Base-by-base conservation (phyloP, 1,140 invertebrate species). In the Aphidius gifuensis region DNA sequence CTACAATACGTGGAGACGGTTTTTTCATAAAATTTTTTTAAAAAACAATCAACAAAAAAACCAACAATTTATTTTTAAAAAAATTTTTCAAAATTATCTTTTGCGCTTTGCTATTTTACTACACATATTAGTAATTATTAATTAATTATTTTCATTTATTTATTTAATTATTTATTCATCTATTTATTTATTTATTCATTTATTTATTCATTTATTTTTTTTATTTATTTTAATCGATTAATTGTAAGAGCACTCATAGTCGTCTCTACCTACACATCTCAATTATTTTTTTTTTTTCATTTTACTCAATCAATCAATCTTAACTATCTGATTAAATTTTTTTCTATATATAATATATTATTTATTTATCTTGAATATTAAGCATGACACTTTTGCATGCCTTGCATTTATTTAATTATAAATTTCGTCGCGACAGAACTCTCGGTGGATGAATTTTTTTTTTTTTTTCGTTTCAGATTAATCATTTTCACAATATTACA, bases 11-110 rank as follows among this genome's bases (percentile, higher is more conserved):
- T 74, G 75, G 75, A 75, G 66, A 75, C 74, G 73, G 70, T 61
- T 68, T 42, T 55, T 60, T 53, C 38, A 80, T 81, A 81, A 80
- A 81, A 76, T 80, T 76, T 80, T 80, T 77, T 1, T 75, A 48
- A 75, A 81, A 65, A 79, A 80, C 77, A 76, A 80, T 77, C 54
- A 81, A 77, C 75, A 62, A 68, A 81, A 80, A 72, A 80, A 80
- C 79, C 70, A 60, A 55, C 68, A 68, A 66, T 60, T n/a, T 55
- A 39, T 61, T 8, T 61, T 38, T 46, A 38, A 43, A 43, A 44
- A 9, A 6, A 54, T 61, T 61, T 51, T 45, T 5, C 5, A 49
- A 58, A 44, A 45, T 56, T 56, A 48, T 56, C 56, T 32, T n/a
- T 16, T 49, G 48, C 45, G 55, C 55, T 16, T 7, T 39, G 39